A percentile compares a stretch with the other conserved stretches of the same genome.
Evolutionary conservation across 2,113 vertebrate species (phyloP).

Genomic region (Pterophyllum scalare): DNA sequence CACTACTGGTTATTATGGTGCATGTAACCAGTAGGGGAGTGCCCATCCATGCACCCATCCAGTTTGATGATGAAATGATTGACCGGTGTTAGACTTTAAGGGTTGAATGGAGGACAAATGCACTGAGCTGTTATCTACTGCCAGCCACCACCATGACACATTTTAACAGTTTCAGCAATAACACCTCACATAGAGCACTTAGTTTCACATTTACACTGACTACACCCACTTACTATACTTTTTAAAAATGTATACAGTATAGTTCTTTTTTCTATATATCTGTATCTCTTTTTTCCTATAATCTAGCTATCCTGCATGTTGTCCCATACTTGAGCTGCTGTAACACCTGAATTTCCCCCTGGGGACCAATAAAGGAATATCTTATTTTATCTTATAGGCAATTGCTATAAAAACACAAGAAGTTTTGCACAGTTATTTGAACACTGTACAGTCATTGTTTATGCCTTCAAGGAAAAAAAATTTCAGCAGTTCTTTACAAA

Average conservation of each 20-base stretch:
- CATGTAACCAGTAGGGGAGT: too few species aligned
- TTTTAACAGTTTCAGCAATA: not conserved
- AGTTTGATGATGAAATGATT: conserved; percentile 25
- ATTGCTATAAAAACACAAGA: not conserved
- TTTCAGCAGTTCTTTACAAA: not conserved
- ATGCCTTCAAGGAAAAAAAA: not conserved
- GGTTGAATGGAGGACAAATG: conserved; percentile 17
- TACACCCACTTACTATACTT: not conserved
- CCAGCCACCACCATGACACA: conserved; percentile 13
- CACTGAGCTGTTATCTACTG: conserved; percentile 7
- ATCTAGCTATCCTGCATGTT: too few species aligned
- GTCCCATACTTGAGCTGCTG: too few species aligned
- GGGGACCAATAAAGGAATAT: too few species aligned
- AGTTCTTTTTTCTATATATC: too few species aligned
- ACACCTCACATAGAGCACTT: not conserved
- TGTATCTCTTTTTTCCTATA: too few species aligned
- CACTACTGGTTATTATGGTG: too few species aligned
- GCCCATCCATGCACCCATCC: not conserved
- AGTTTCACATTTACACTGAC: not conserved
- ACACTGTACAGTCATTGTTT: not conserved
- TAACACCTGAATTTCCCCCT: too few species aligned
- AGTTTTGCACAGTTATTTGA: not conserved
- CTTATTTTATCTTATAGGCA: not conserved
- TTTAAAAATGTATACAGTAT: too few species aligned
- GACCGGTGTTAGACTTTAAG: conserved; percentile 3